These are phyloP conservation scores for Drosophila parvula DNA, from an alignment of 1,140 invertebrate species.

Conservation along the genomic window DNA sequence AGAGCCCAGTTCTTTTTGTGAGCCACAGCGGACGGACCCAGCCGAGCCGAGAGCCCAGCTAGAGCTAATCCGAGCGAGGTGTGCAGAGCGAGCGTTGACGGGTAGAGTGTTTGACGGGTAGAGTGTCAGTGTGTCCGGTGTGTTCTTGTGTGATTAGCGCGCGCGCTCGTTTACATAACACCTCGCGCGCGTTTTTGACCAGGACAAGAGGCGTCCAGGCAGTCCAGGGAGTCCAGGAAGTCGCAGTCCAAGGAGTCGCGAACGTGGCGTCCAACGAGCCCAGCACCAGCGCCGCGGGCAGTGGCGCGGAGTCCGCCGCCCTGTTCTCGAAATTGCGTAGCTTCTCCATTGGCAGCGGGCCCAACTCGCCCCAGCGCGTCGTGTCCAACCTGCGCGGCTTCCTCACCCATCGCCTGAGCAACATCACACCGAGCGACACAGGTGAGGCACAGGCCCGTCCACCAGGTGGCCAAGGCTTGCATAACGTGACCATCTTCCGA, in stretches of 20 bases:
- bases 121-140: slow-evolving; percentile 56
- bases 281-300: slow-evolving; percentile 73
- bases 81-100: slow-evolving; percentile 19
- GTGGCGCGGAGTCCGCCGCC: slow-evolving; percentile 80
- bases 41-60: slow-evolving; percentile 2
- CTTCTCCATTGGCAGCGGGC: slow-evolving; percentile 84
- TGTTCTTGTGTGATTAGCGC: slow-evolving; percentile 30
- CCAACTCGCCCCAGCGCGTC: slow-evolving; percentile 85
- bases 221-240: slow-evolving; percentile 20
- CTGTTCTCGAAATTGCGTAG: slow-evolving; percentile 84
- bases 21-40: slow-evolving; percentile 13
- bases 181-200: slow-evolving; percentile 36
- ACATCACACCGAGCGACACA: slow-evolving; percentile 86
- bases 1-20: slow-evolving; percentile 34
- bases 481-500: slow-evolving; percentile 53
- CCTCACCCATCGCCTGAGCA: slow-evolving; percentile 85
- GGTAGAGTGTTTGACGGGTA: slow-evolving; percentile 40
- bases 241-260: slow-evolving; percentile 35
- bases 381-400: slow-evolving; percentile 86
- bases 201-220: neutral
- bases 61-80: slow-evolving; percentile 18
- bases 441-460: slow-evolving; percentile 76
- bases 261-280: slow-evolving; percentile 84
- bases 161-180: slow-evolving; percentile 58
- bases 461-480: slow-evolving; percentile 48